Evolutionary conservation across 2,888 invertebrate species (phyloP).

Genomic region (Aelia acuminata): DNA sequence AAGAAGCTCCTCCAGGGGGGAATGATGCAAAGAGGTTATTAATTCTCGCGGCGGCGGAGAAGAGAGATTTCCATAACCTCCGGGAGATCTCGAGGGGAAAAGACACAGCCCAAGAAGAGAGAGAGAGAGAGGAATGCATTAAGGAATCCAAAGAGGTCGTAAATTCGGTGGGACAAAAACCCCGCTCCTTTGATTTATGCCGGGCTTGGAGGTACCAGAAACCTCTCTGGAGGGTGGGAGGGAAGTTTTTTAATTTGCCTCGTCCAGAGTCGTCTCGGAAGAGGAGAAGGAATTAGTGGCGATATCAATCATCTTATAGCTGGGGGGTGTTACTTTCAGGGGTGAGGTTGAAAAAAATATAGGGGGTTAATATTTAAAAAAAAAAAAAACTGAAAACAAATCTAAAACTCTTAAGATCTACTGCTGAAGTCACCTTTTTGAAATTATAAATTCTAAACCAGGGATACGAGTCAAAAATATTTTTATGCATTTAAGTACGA

Average conservation of each 20-base stretch:
- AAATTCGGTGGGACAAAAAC: constrained; percentile 15
- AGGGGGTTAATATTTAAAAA: background rate
- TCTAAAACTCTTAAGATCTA: background rate
- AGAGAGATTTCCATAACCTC: constrained; percentile 19
- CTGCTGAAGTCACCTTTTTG: background rate
- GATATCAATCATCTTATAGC: background rate
- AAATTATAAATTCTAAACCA: no score
- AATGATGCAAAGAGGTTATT: constrained; percentile 25
- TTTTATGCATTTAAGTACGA: no score
- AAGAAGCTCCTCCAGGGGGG: constrained; percentile 24
- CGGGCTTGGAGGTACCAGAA: background rate
- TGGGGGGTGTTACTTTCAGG: background rate
- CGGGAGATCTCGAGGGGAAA: background rate
- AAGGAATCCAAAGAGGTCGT: background rate
- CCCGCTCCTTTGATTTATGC: background rate
- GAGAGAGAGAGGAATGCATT: constrained; percentile 3
- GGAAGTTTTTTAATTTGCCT: background rate
- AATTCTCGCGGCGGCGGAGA: background rate
- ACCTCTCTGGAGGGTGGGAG: background rate
- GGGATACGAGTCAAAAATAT: no score
- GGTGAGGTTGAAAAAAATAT: background rate
- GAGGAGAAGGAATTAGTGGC: background rate
- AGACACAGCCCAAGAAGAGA: constrained; percentile 1
- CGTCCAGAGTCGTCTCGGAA: no score
- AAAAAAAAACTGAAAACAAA: background rate